These are phyloP conservation scores for Babylonia areolata DNA, from an alignment of 1,140 invertebrate genomes.

Conservation along the genomic window DNA sequence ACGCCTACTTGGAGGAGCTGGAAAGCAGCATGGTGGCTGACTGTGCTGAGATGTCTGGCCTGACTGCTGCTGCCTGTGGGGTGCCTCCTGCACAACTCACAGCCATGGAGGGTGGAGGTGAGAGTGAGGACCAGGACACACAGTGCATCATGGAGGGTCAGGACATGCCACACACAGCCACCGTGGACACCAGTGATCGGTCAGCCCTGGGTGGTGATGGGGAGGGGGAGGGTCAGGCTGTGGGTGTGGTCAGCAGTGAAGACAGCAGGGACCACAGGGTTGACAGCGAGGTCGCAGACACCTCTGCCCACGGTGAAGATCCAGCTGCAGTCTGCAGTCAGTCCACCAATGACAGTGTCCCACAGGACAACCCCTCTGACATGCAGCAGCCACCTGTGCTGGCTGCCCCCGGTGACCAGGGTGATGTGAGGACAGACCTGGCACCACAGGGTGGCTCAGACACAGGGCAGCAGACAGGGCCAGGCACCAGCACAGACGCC, in stretches of 20 bases:
- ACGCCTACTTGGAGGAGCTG: conserved; percentile 56
- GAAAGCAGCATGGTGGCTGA: conserved; percentile 2
- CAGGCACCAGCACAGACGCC: not conserved
- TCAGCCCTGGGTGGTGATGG: not conserved
- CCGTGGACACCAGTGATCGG: too few relatives aligned
- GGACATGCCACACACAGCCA: too few relatives aligned
- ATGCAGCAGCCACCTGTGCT: not conserved
- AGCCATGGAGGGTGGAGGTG: not conserved
- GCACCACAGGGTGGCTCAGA: not conserved
- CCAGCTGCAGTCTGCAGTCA: not conserved
- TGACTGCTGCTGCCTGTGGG: not conserved
- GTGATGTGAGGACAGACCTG: not conserved
- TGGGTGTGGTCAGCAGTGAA: not conserved
- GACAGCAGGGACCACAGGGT: not conserved
- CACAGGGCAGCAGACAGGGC: not conserved
- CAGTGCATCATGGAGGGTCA: too few relatives aligned
- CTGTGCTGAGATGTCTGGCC: not conserved
- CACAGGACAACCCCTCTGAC: not conserved
- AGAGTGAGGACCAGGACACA: not conserved
- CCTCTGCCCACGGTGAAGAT: not conserved
- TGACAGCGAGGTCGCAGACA: not conserved
- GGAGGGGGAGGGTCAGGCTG: not conserved
- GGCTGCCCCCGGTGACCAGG: not conserved
- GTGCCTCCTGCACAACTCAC: not conserved
- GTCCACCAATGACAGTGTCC: not conserved